Base-by-base conservation (phyloP, 2,888 invertebrate genomes). In the Tetrapedia diversipes region DNA sequence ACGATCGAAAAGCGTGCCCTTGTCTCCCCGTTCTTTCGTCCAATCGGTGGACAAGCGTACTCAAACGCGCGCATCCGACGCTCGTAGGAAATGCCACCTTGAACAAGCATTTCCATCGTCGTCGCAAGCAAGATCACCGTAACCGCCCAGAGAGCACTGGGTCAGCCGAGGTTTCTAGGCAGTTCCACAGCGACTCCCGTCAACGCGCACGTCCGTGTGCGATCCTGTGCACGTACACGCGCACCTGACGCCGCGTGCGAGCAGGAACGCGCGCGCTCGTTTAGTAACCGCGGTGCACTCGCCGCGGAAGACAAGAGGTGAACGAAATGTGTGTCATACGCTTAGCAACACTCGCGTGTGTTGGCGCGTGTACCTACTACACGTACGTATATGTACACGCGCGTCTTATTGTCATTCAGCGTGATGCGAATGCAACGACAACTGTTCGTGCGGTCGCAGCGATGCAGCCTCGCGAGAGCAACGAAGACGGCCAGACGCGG, bases 291-390 rank as follows among this genome's bases (percentile, higher is more conserved):
- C 16, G n/a, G n/a, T 27, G 68, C 65, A 78, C 78, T 75, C 77
- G n/a, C n/a, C 80, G 56, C 70, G 75, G 82, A 80, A 84, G 79
- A 84, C 83, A 78, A 80, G 86, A 81, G 82, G 74, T 71, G 81
- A 84, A 77, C 81, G 83, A 87, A 87, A 89, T 89, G 87, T 89
- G 79, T 88, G 89, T 87, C 89, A 88, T 72, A 79, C 72, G 79
- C 65, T 53, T 72, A 69, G 41, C 68, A n/a, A n/a, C n/a, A n/a
- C n/a, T n/a, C n/a, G 47, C 65, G 79, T 75, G 75, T 74, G 79
- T 75, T 79, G 27, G n/a, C 81, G 51, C 71, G 61, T 68, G 67
- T n/a, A n/a, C n/a, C n/a, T n/a, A n/a, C n/a, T n/a, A n/a, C n/a
- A n/a, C n/a, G n/a, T n/a, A n/a, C n/a, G 51, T 47, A 49, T 47